A percentile compares a stretch with the other conserved stretches of the same genome.
Evolutionary conservation across 2,113 vertebrate genomes (phyloP).

Genomic region (Sinocyclocheilus grahami): DNA sequence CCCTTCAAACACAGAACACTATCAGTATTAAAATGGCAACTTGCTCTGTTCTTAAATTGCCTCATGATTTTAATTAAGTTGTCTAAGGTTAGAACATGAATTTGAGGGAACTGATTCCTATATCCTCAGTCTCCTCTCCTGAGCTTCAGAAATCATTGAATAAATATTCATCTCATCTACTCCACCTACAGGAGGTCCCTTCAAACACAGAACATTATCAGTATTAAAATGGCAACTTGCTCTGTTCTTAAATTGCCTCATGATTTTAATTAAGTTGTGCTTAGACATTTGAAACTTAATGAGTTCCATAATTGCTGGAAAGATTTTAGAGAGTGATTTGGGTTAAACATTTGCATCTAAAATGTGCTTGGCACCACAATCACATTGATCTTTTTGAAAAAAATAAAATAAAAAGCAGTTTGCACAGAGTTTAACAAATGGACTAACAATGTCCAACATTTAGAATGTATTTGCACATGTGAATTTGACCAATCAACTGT

Average conservation of each 20-base stretch:
- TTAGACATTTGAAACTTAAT: slow-evolving; percentile 31
- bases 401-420: neutral
- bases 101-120: neutral
- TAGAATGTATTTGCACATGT: neutral
- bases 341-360: neutral
- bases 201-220: slow-evolving; percentile 11
- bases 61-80: slow-evolving; percentile 42
- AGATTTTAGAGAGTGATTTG: slow-evolving; percentile 28
- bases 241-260: slow-evolving; percentile 35
- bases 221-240: slow-evolving; percentile 6
- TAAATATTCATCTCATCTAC: slow-evolving; percentile 35
- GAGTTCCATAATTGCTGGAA: slow-evolving; percentile 31
- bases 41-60: slow-evolving; percentile 34
- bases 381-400: neutral
- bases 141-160: slow-evolving; percentile 15
- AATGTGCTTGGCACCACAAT: no score
- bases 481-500: neutral
- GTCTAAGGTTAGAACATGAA: neutral
- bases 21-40: slow-evolving; percentile 26
- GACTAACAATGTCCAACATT: neutral
- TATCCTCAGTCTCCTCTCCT: neutral
- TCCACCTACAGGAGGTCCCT: slow-evolving; percentile 5
- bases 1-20: neutral
- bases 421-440: neutral
- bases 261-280: slow-evolving; percentile 39